Percentiles rank a stretch among this genome's conserved stretches.
phyloP scores from a whole-genome alignment of 2,797 vertebrate species.

The Chaunax sp. region DNA sequence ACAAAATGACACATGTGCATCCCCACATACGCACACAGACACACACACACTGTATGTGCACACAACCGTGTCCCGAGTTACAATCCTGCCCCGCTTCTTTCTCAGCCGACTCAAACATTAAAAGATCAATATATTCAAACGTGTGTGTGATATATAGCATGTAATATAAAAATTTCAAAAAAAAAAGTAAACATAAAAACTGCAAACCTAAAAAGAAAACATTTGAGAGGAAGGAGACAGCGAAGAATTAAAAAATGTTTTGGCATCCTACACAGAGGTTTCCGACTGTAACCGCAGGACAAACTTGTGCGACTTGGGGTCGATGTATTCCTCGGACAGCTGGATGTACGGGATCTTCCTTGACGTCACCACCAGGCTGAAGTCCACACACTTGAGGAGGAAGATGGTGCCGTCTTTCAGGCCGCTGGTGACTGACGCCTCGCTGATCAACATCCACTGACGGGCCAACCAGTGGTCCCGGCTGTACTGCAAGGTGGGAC shows the following conservation, averaged over 20 bases:
- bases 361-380: slow-evolving; percentile 91
- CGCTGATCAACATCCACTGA: slow-evolving; percentile 95
- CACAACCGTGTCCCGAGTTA: slow-evolving; percentile 19
- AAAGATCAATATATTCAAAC: slow-evolving; percentile 71
- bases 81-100: slow-evolving; percentile 32
- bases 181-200: slow-evolving; percentile 64
- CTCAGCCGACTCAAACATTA: slow-evolving; percentile 47
- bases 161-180: slow-evolving; percentile 67
- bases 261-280: slow-evolving; percentile 89
- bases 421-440: slow-evolving; percentile 93
- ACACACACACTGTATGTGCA: slow-evolving; percentile 16
- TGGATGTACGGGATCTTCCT: slow-evolving; percentile 93
- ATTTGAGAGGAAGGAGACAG: slow-evolving; percentile 47
- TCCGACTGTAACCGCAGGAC: slow-evolving; percentile 97
- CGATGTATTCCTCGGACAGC: slow-evolving; percentile 94
- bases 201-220: slow-evolving; percentile 69
- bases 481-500: slow-evolving; percentile 96
- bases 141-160: slow-evolving; percentile 71
- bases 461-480: slow-evolving; percentile 92
- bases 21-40: slow-evolving; percentile 4
- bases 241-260: slow-evolving; percentile 24
- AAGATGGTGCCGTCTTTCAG: slow-evolving; percentile 91
- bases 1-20: slow-evolving; percentile 22
- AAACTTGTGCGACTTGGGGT: slow-evolving; percentile 98
- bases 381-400: slow-evolving; percentile 91